Conservation (phyloP, 2,113 vertebrate species). For the Fulmarus glacialis region DNA sequence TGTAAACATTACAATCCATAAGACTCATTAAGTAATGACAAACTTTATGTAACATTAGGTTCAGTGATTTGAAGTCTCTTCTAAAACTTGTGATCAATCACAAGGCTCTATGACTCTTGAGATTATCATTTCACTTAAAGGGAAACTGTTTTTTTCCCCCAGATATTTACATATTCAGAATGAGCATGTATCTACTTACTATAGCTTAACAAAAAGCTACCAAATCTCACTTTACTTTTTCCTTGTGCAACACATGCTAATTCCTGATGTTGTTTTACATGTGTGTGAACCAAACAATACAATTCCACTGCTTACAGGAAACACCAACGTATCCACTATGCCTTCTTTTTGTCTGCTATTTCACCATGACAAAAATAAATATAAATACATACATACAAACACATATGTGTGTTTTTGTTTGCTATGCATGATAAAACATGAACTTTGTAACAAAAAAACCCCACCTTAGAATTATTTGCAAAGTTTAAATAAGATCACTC, state of each 20-base stretch:
- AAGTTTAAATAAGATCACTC: neutral
- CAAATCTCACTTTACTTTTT: neutral
- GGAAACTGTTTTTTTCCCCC: neutral
- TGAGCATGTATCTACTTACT: neutral
- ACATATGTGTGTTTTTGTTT: accelerated
- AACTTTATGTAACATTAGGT: constrained; percentile 12
- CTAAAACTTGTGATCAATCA: constrained; percentile 63
- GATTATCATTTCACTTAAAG: constrained; percentile 24
- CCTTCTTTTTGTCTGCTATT: neutral
- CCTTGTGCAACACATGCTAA: neutral
- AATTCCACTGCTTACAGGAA: neutral
- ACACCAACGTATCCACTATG: neutral
- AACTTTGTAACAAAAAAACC: neutral
- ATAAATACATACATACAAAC: neutral
- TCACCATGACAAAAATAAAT: neutral
- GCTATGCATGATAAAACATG: neutral
- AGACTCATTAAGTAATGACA: neutral
- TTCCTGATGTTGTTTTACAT: neutral
- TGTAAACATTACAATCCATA: neutral
- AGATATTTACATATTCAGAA: neutral
- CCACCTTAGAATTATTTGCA: neutral
- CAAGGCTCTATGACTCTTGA: constrained; percentile 36
- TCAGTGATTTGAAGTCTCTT: neutral
- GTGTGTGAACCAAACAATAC: neutral
- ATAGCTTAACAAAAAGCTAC: neutral